Base-by-base conservation (phyloP, 2,113 vertebrate genomes). In the Phalacrocorax pelagicus region DNA sequence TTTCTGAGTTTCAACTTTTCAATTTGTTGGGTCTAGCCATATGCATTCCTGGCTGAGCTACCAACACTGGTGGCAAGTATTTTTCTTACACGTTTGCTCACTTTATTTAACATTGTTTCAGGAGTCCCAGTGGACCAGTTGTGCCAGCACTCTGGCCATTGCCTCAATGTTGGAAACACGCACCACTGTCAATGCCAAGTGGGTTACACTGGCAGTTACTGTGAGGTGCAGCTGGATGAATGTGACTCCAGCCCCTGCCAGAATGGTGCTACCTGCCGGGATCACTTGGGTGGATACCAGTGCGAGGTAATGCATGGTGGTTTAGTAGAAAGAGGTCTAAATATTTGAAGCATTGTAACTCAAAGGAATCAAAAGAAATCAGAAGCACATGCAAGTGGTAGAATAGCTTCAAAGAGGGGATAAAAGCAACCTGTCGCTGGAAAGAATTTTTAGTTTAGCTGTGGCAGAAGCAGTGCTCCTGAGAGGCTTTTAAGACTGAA, bases 131-230 rank as follows among this genome's bases (percentile, higher is more conserved):
- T 98, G 34, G 98, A 98, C 77, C 98, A 81, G 73, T 73, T 99
- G 91, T 99, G 99, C 95, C 97, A 99, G 84, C 97, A 99, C 38
- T 98, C 98, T 0, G 99, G 99, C 1, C 73, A 62, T 29, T 99
- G 99, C 80, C 81, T 97, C 57, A 97, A 98, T 11, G 98, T 97
- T 26, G 99, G 98, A 11, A 99, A 98, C 70, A 98, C 98, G 0
- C 99, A 99, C 92, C 96, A 87, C 90, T 99, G 99, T 88, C 96
- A 97, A 75, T 99, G 99, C 92, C 98, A 98, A 51, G 93, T 96
- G 51, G 99, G 99, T 47, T 99, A 99, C 97, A 98, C 95, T 0
- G 99, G 99, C 92, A 99, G 99, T 93, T 99, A 99, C 98, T 99
- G 99, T 5, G 98, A 99, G 74, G 96, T 98, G 42, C 98, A 98